phyloP scores from a whole-genome alignment of 2,888 invertebrate genomes.

The Baccha elongata region DNA sequence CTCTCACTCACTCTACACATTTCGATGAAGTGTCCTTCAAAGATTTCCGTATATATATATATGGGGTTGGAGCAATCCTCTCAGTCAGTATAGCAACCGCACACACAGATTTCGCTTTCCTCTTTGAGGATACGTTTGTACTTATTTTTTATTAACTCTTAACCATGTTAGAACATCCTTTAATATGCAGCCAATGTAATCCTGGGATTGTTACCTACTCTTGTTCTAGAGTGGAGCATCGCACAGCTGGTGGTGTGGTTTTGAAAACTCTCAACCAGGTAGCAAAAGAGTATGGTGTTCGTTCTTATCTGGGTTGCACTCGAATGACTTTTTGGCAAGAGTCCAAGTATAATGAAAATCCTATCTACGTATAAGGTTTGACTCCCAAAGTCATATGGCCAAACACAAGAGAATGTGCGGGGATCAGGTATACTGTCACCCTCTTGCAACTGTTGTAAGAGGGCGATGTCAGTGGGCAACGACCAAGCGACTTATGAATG shows the following conservation, averaged over 20 bases:
- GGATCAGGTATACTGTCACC: constrained; percentile 8
- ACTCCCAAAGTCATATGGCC: constrained; percentile 36
- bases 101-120: constrained; percentile 4
- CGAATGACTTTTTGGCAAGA: constrained; percentile 69
- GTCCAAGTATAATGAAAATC: constrained; percentile 45
- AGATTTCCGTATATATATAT: neutral
- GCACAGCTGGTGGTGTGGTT: constrained; percentile 29
- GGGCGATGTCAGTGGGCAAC: neutral
- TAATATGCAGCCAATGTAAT: constrained; percentile 71
- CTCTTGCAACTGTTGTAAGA: neutral
- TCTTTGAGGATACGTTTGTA: constrained; percentile 21
- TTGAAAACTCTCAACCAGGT: constrained; percentile 30
- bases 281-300: constrained; percentile 29
- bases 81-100: neutral
- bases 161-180: constrained; percentile 55
- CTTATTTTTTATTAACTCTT: constrained; percentile 45
- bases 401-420: constrained; percentile 3
- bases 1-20: constrained; percentile 19
- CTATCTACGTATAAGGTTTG: neutral
- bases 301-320: constrained; percentile 63
- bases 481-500: constrained; percentile 41
- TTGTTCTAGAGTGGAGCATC: neutral
- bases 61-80: neutral
- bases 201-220: constrained; percentile 51
- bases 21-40: constrained; percentile 63